These are phyloP conservation scores for Boleophthalmus pectinirostris DNA, from an alignment of 2,113 vertebrate species.

Conservation along the genomic window DNA sequence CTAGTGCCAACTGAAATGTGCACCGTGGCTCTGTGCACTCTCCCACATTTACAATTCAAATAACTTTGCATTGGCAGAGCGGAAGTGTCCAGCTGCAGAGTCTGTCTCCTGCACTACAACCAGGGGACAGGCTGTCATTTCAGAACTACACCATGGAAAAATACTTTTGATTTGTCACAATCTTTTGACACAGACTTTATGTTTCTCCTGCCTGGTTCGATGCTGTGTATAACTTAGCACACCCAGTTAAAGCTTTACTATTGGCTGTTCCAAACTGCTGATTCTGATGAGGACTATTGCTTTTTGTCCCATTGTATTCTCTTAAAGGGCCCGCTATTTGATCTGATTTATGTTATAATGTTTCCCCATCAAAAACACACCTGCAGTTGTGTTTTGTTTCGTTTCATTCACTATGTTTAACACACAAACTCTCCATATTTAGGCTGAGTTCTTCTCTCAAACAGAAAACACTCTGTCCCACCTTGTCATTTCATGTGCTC, in stretches of 20 bases:
- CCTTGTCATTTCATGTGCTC: no score
- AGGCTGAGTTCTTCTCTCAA: no score
- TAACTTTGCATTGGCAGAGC: slow-evolving; percentile 72
- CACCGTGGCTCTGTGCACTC: slow-evolving; percentile 1
- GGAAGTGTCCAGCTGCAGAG: slow-evolving; percentile 40
- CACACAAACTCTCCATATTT: no score
- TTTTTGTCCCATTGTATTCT: not conserved
- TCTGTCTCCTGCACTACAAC: slow-evolving; percentile 26
- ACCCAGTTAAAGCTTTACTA: not conserved
- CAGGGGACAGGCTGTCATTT: not conserved
- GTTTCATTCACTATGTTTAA: no score
- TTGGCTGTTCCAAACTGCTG: not conserved
- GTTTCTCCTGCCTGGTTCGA: not conserved
- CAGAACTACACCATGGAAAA: not conserved
- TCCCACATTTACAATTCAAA: slow-evolving; percentile 74
- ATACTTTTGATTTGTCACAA: not conserved
- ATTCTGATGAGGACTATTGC: not conserved
- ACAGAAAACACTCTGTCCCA: no score
- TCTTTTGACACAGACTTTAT: not conserved
- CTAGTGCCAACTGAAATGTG: slow-evolving; percentile 7
- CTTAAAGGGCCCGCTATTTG: no score
- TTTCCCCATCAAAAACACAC: no score
- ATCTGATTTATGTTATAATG: no score
- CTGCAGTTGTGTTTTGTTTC: no score
- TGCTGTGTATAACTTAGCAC: not conserved